These are phyloP conservation scores for Cebus imitator DNA, from an alignment of 2,113 vertebrate species.

Conservation along the genomic window DNA sequence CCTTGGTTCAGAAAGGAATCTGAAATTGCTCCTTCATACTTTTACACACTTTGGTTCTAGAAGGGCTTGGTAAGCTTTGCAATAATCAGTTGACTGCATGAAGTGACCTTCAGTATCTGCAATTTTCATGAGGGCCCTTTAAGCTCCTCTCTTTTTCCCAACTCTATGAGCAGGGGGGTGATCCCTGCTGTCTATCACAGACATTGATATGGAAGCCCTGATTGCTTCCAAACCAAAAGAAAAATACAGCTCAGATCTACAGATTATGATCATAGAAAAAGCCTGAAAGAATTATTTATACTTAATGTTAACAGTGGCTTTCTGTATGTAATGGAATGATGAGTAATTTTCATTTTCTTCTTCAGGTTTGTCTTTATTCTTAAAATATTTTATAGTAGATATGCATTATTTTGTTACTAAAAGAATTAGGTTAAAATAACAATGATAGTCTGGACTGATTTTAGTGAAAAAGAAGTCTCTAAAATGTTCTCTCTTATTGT, in stretches of 20 bases:
- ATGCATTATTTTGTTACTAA: not conserved
- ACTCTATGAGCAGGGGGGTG: not conserved
- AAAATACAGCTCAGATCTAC: not conserved
- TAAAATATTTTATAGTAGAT: not conserved
- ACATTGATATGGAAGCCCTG: not conserved
- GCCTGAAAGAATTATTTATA: not conserved
- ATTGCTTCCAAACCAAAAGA: not conserved
- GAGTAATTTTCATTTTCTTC: not conserved
- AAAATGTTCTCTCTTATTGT: not conserved
- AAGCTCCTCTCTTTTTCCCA: not conserved
- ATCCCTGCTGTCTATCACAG: not conserved
- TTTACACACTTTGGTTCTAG: not conserved
- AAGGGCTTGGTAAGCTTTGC: not conserved
- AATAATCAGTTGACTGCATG: not conserved
- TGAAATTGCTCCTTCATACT: not conserved
- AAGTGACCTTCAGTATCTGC: not conserved
- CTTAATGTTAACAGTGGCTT: not conserved
- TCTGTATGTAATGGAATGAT: not conserved
- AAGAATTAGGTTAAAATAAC: not conserved
- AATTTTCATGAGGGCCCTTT: not conserved
- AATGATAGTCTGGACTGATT: not conserved
- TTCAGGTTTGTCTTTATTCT: not conserved
- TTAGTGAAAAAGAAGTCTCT: not conserved
- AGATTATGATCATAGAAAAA: not conserved
- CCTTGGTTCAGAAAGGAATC: not conserved